Evolutionary conservation across 2,888 invertebrate species (phyloP).

Genomic region (Stictocephala bisonia): DNA sequence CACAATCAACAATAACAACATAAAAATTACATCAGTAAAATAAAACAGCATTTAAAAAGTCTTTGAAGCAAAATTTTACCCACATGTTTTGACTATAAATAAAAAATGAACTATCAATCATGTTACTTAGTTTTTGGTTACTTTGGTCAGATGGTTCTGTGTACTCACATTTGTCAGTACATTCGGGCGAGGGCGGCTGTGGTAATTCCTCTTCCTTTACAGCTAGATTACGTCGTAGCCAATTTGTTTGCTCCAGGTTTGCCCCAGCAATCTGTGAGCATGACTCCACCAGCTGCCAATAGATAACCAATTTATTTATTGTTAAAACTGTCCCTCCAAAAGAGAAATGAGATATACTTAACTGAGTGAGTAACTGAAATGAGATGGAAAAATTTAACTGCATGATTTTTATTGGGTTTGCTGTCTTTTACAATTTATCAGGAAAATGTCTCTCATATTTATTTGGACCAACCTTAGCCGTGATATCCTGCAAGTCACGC

Average conservation of each 20-base stretch:
- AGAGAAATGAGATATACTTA: no score
- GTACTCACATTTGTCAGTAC: slow-evolving; percentile 60
- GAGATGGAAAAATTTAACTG: not conserved
- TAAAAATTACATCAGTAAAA: no score
- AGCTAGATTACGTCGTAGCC: slow-evolving; percentile 84
- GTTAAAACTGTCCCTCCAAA: no score
- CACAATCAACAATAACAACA: no score
- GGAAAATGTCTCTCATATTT: not conserved
- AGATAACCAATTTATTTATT: not conserved
- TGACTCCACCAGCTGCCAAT: slow-evolving; percentile 76
- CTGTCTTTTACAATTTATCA: not conserved
- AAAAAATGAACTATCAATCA: no score
- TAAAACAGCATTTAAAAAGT: no score
- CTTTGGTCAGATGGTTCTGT: no score
- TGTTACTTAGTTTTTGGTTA: no score
- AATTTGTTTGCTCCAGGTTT: slow-evolving; percentile 90
- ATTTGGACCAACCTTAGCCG: slow-evolving; percentile 74
- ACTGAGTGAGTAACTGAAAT: not conserved
- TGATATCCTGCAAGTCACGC: slow-evolving; percentile 81
- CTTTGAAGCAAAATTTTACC: no score
- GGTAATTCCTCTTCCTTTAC: slow-evolving; percentile 74
- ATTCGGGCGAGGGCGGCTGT: slow-evolving; percentile 54
- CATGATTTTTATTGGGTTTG: not conserved
- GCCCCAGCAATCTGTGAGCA: slow-evolving; percentile 88
- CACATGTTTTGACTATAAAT: no score